Evolutionary conservation across 2,888 invertebrate genomes (phyloP).

Genomic region (Caprella mutica): DNA sequence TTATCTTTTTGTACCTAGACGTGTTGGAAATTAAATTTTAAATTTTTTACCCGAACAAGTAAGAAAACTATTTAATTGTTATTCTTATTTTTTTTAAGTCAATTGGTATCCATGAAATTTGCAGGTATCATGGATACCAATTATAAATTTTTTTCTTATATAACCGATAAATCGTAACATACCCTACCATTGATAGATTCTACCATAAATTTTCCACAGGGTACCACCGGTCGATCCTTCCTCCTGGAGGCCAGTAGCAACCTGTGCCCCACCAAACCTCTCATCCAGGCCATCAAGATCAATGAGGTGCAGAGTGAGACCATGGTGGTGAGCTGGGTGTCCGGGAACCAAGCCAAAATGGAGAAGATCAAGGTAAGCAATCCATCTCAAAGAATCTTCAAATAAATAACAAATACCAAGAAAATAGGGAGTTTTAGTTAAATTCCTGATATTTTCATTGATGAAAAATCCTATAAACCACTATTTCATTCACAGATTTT

Average conservation of each 20-base stretch:
- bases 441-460: background rate
- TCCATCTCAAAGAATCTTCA: conserved; percentile 49
- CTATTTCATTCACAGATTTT: too few species aligned
- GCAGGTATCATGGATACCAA: background rate
- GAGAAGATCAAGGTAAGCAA: conserved; percentile 76
- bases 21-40: too few species aligned
- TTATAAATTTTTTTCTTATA: background rate
- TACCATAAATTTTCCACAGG: conserved; percentile 5
- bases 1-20: too few species aligned
- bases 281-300: conserved; percentile 17
- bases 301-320: conserved; percentile 34
- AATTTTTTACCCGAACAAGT: too few species aligned
- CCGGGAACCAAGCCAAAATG: conserved; percentile 64
- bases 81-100: background rate
- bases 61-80: too few species aligned
- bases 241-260: conserved; percentile 27
- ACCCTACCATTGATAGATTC: background rate
- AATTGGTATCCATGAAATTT: background rate
- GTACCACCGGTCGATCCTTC: conserved; percentile 18
- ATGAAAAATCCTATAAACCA: background rate
- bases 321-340: conserved; percentile 54
- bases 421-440: background rate
- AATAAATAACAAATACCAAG: background rate
- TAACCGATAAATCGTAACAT: background rate
- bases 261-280: conserved; percentile 29